phyloP scores from a whole-genome alignment of 2,797 vertebrate genomes.

The Molossus alvarezi region DNA sequence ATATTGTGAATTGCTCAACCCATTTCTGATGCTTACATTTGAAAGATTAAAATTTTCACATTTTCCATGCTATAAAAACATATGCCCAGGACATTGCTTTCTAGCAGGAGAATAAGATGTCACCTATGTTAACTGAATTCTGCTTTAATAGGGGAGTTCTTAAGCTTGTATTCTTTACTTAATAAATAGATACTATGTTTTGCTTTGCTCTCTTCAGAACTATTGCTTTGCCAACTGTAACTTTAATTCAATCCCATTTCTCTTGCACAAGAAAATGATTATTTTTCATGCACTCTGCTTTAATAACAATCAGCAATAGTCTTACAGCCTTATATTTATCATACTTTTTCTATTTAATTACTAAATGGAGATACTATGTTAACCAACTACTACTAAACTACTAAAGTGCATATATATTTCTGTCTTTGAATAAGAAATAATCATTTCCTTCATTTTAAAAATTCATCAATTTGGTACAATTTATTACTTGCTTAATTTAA shows the following conservation, averaged over 20 bases:
- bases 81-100: background rate
- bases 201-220: background rate
- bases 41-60: background rate
- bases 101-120: background rate
- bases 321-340: too few relatives aligned
- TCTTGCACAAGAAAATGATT: background rate
- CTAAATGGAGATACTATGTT: background rate
- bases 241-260: background rate
- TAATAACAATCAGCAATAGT: background rate
- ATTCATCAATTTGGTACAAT: too few relatives aligned
- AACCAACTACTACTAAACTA: background rate
- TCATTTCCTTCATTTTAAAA: background rate
- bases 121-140: background rate
- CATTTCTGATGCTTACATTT: background rate
- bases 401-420: background rate
- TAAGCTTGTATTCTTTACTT: background rate
- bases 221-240: background rate
- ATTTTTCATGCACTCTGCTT: constrained; percentile 1
- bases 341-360: too few relatives aligned
- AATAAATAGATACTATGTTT: background rate
- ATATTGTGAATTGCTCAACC: background rate
- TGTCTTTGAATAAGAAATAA: background rate
- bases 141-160: background rate
- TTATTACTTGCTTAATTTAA: too few relatives aligned
- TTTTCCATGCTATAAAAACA: background rate